Percentiles rank a stretch among this genome's conserved stretches.
phyloP scores from a whole-genome alignment of 2,113 vertebrate genomes.

The Empidonax alnorum region DNA sequence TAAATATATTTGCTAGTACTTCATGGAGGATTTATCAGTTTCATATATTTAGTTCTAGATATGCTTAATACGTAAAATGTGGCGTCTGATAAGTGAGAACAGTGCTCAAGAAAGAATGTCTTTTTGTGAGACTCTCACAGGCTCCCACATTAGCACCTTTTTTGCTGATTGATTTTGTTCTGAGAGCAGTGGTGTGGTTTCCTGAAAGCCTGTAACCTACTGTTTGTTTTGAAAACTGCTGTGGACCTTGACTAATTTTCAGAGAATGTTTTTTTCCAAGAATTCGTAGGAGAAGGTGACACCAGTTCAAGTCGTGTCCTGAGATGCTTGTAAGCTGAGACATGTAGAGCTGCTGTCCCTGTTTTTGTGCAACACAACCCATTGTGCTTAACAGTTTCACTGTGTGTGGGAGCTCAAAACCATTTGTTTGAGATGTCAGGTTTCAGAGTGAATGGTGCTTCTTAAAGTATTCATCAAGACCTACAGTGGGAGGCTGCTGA shows the following conservation, averaged over 20 bases:
- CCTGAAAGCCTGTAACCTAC: constrained; percentile 7
- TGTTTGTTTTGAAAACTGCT: constrained; percentile 48
- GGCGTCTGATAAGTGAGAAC: not conserved
- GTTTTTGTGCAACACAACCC: constrained; percentile 48
- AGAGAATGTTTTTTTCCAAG: constrained; percentile 48
- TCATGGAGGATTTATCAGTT: constrained; percentile 25
- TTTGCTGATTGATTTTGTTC: not conserved
- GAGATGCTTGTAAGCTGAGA: constrained; percentile 64
- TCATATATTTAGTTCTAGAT: constrained; percentile 2
- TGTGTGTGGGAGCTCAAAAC: constrained; percentile 4
- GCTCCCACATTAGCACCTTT: constrained; percentile 38
- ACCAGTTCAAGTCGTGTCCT: constrained; percentile 28
- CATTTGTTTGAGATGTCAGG: constrained; percentile 28
- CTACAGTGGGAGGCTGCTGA: not conserved
- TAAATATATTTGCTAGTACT: constrained; percentile 45
- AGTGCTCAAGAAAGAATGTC: constrained; percentile 28
- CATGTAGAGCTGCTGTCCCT: not conserved
- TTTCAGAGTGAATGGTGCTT: constrained; percentile 33
- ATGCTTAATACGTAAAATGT: constrained; percentile 21
- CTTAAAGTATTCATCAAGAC: constrained; percentile 16
- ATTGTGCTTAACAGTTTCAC: not conserved
- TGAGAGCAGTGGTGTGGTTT: constrained; percentile 23
- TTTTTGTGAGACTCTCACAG: constrained; percentile 25
- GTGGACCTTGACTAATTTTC: constrained; percentile 42
- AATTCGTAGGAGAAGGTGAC: constrained; percentile 16